phyloP scores from a whole-genome alignment of 1,140 invertebrate genomes.

The Platyura marginata region DNA sequence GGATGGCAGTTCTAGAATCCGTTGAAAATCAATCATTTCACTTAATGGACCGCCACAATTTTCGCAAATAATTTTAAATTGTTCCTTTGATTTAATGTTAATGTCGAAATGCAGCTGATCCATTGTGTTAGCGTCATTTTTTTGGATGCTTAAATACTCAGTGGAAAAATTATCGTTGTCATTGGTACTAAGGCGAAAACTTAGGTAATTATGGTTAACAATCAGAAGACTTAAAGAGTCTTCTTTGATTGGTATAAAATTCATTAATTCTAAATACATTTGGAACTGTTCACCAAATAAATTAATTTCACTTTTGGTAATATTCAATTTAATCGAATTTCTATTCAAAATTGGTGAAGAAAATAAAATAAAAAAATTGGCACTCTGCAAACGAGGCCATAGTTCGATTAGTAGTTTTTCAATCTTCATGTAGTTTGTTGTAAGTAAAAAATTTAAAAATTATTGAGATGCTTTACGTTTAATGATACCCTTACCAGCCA shows the following conservation, averaged over 20 bases:
- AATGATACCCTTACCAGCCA: not conserved
- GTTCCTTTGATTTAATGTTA: not conserved
- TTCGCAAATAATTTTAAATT: not conserved
- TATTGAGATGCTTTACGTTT: not conserved
- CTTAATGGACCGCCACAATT: not conserved
- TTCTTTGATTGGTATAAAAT: too few species aligned
- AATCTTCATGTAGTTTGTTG: not conserved
- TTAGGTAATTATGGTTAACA: not conserved
- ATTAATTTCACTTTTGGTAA: too few species aligned
- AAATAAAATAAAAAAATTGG: slow-evolving; percentile 1
- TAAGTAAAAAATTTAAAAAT: not conserved
- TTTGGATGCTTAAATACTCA: not conserved
- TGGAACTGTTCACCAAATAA: too few species aligned
- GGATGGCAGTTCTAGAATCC: not conserved
- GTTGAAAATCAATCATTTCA: not conserved
- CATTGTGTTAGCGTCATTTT: not conserved
- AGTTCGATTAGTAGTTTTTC: not conserved
- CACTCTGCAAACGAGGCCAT: not conserved
- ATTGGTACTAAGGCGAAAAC: not conserved
- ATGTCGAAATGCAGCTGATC: not conserved
- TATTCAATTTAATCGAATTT: too few species aligned
- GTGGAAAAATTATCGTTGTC: not conserved
- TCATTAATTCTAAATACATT: too few species aligned
- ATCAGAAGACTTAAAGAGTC: not conserved
- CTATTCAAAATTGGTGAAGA: too few species aligned